Percentiles rank a stretch among this genome's conserved stretches.
These are phyloP conservation scores for Lepeophtheirus salmonis DNA, from an alignment of 1,140 invertebrate genomes.

Conservation along the genomic window DNA sequence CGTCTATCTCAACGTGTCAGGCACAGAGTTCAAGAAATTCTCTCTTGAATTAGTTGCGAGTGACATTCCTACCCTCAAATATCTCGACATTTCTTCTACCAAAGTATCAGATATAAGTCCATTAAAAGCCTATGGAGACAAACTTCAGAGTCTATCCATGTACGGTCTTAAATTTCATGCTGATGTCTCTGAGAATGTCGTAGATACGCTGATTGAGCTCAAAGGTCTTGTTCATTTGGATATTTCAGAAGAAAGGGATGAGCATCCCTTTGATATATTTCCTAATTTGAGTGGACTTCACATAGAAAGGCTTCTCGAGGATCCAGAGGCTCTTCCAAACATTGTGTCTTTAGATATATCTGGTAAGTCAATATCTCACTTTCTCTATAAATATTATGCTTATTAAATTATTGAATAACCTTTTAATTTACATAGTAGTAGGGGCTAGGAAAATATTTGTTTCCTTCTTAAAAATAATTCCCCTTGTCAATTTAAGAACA, in stretches of 20 bases:
- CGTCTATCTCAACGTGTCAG: slow-evolving; percentile 39
- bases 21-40: slow-evolving; percentile 48
- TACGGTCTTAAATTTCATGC: slow-evolving; percentile 28
- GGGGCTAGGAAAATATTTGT: too few relatives aligned
- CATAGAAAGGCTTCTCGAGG: slow-evolving; percentile 30
- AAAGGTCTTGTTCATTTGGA: slow-evolving; percentile 40
- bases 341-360: slow-evolving; percentile 47
- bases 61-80: slow-evolving; percentile 44
- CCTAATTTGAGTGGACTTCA: not conserved
- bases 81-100: slow-evolving; percentile 48
- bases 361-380: slow-evolving; percentile 26
- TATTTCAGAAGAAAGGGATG: slow-evolving; percentile 38
- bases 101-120: slow-evolving; percentile 44
- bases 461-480: too few relatives aligned
- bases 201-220: slow-evolving; percentile 38
- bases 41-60: slow-evolving; percentile 45
- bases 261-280: not conserved
- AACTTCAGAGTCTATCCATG: slow-evolving; percentile 40
- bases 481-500: too few relatives aligned
- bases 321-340: slow-evolving; percentile 37
- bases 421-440: too few relatives aligned
- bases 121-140: slow-evolving; percentile 38
- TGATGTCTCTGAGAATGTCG: slow-evolving; percentile 23
- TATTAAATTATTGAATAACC: slow-evolving; percentile 1
- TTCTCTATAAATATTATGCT: not conserved